Conservation (phyloP, 2,888 invertebrate species). For the Hesperia comma region DNA sequence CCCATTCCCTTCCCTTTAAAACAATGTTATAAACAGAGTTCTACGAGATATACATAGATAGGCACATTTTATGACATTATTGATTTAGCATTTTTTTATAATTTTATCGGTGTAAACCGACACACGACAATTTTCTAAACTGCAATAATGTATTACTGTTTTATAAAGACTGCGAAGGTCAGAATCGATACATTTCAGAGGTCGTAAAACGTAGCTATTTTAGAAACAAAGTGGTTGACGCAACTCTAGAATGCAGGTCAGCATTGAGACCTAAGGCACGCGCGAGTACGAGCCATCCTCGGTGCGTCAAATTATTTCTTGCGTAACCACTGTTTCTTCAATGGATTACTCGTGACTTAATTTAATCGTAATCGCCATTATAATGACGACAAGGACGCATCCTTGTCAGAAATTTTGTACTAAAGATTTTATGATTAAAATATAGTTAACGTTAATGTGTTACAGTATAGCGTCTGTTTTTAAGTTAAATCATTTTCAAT, state of each 20-base stretch:
- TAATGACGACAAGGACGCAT: constrained; percentile 12
- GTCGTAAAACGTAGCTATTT: constrained; percentile 36
- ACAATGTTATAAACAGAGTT: too few species aligned
- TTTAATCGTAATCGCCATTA: constrained; percentile 35
- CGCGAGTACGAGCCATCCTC: constrained; percentile 55
- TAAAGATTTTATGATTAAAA: too few species aligned
- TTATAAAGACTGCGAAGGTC: constrained; percentile 24
- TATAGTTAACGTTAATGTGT: too few species aligned
- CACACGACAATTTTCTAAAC: background rate
- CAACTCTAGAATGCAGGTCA: constrained; percentile 64
- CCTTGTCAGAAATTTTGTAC: constrained; percentile 22
- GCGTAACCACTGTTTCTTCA: constrained; percentile 53
- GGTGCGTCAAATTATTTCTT: constrained; percentile 59
- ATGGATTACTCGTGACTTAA: constrained; percentile 58
- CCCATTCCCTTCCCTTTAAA: too few species aligned
- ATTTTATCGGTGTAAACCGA: background rate
- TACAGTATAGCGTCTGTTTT: too few species aligned
- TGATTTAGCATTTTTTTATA: too few species aligned
- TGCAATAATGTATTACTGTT: background rate
- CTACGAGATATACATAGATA: too few species aligned
- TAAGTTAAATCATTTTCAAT: too few species aligned
- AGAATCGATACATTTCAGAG: constrained; percentile 33
- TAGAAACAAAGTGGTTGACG: constrained; percentile 41
- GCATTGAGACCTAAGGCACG: constrained; percentile 61
- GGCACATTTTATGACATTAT: too few species aligned